Evolutionary conservation across 1,140 invertebrate species (phyloP).

Genomic region (Drosophila erecta): DNA sequence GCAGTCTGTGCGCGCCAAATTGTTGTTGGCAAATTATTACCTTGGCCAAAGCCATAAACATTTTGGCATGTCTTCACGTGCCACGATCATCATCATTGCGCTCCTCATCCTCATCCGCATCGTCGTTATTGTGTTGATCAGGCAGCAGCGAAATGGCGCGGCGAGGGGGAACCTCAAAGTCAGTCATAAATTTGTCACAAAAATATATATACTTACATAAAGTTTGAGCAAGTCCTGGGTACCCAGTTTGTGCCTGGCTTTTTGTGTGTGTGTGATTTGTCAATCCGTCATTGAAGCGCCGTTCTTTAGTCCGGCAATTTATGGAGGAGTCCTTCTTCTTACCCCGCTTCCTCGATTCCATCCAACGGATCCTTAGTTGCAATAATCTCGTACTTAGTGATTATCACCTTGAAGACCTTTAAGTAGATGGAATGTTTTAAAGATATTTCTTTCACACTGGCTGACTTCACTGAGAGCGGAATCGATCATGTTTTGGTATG

Average conservation of each 20-base stretch:
- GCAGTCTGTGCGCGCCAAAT: constrained; percentile 24
- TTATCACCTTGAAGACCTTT: no score
- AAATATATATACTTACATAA: constrained; percentile 57
- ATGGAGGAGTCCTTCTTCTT: constrained; percentile 37
- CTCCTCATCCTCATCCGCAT: constrained; percentile 6
- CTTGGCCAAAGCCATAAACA: constrained; percentile 75
- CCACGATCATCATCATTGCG: constrained; percentile 44
- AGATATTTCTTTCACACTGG: no score
- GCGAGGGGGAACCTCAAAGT: constrained; percentile 40
- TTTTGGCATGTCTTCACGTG: constrained; percentile 80
- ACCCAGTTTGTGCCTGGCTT: constrained; percentile 2
- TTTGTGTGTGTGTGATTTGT: constrained; percentile 58
- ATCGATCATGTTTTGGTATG: no score
- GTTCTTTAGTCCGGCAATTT: constrained; percentile 61
- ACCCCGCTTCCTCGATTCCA: constrained; percentile 19
- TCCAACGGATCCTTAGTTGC: background rate
- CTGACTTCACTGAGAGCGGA: no score
- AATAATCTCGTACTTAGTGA: background rate
- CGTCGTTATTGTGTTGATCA: constrained; percentile 26
- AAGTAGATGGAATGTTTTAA: no score
- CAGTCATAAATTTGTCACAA: constrained; percentile 81
- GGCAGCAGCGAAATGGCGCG: background rate
- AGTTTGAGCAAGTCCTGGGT: constrained; percentile 23
- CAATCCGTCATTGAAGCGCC: constrained; percentile 81
- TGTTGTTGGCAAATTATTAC: constrained; percentile 81